Conservation (phyloP, 64 coral and sea anemone species). For the Montipora foliosa region DNA sequence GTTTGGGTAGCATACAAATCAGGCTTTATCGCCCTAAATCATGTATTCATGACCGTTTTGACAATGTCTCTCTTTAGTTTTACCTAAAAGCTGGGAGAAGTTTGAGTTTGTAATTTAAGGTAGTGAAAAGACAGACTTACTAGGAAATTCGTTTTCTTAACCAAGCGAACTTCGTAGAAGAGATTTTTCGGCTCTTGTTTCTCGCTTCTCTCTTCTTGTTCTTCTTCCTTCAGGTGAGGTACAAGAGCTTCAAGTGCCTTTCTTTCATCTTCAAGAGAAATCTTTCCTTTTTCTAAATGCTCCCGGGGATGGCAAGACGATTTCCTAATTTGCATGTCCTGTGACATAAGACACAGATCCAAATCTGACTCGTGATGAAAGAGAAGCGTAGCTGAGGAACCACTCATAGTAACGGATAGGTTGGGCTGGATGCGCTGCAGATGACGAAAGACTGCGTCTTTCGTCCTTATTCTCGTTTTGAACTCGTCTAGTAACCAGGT, state of each 20-base stretch:
- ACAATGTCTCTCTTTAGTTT: too few relatives aligned
- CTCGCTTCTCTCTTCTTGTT: not conserved
- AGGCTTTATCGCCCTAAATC: too few relatives aligned
- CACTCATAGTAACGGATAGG: constrained; percentile 63
- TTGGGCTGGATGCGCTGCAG: not conserved
- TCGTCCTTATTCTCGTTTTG: not conserved
- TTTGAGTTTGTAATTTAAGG: not conserved
- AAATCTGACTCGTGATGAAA: constrained; percentile 88
- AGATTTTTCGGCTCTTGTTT: not conserved
- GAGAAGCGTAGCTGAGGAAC: constrained; percentile 85
- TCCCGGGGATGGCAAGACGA: not conserved
- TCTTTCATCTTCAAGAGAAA: not conserved
- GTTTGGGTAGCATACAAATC: too few relatives aligned
- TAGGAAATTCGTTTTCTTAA: constrained; percentile 13
- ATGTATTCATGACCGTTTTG: too few relatives aligned
- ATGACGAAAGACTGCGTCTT: constrained; percentile 1
- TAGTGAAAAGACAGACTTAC: not conserved
- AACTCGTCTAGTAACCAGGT: constrained; percentile 25
- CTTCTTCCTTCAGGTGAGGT: not conserved
- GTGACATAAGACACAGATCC: constrained; percentile 70
- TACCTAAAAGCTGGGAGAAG: not conserved
- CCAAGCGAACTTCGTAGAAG: constrained; percentile 34
- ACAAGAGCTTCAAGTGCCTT: not conserved
- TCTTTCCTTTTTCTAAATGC: not conserved
- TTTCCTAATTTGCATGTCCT: not conserved